These are phyloP conservation scores for Chydorus sphaericus DNA, from an alignment of 2,888 invertebrate species.

Conservation along the genomic window DNA sequence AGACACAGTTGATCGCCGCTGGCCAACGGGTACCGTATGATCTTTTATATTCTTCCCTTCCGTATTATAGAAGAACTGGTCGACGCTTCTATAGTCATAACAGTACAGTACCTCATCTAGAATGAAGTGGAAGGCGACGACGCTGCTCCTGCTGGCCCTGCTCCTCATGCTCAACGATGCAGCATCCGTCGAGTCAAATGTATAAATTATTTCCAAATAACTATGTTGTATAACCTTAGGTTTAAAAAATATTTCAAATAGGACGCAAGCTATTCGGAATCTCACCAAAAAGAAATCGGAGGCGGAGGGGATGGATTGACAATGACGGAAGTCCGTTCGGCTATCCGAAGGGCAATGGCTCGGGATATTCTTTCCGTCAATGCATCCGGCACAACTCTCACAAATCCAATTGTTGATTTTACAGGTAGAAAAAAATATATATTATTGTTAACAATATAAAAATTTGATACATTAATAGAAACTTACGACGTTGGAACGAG, in stretches of 20 bases:
- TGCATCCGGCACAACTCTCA: not conserved
- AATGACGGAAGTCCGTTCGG: not conserved
- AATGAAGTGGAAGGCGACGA: not conserved
- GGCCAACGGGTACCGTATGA: too few relatives aligned
- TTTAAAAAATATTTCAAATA: not conserved
- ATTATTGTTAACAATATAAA: not conserved
- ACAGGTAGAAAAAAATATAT: not conserved
- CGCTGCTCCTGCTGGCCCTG: not conserved
- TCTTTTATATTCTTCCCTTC: too few relatives aligned
- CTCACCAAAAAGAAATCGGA: not conserved
- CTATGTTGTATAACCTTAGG: not conserved
- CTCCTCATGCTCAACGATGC: not conserved
- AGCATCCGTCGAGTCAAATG: not conserved
- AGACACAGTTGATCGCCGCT: too few relatives aligned
- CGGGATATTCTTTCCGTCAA: not conserved
- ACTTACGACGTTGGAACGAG: constrained; percentile 18
- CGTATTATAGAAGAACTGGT: too few relatives aligned
- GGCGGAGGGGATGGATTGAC: not conserved
- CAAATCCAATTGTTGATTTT: not conserved
- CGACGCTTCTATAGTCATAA: too few relatives aligned
- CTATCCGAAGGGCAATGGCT: not conserved
- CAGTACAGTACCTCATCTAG: too few relatives aligned
- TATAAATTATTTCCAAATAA: not conserved
- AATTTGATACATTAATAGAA: constrained; percentile 5
- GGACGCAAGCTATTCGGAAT: too few relatives aligned